Conservation (phyloP, 2,888 invertebrate genomes). For the Tetrapedia diversipes region DNA sequence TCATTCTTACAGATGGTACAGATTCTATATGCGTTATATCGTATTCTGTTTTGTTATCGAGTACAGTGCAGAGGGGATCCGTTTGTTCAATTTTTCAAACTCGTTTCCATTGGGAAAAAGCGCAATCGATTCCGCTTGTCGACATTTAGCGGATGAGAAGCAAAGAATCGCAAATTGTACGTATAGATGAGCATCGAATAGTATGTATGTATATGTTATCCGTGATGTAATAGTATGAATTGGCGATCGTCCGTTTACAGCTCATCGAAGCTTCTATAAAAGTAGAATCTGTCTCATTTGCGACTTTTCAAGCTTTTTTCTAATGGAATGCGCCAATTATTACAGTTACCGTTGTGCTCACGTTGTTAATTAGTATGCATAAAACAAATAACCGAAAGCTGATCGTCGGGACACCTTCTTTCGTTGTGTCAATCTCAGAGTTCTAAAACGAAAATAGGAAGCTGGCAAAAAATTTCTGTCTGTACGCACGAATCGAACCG, state of each 20-base stretch:
- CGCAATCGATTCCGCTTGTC: too few relatives aligned
- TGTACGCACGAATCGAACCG: slow-evolving; percentile 6
- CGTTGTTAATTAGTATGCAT: slow-evolving; percentile 53
- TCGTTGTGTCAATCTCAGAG: neutral
- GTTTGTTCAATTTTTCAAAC: too few relatives aligned
- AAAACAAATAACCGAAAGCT: slow-evolving; percentile 31
- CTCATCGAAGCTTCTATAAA: neutral
- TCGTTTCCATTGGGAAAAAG: too few relatives aligned
- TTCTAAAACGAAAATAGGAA: too few relatives aligned
- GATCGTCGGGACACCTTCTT: slow-evolving; percentile 29
- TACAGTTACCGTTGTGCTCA: slow-evolving; percentile 50
- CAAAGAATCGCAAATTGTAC: neutral
- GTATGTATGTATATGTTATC: too few relatives aligned
- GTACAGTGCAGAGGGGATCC: neutral
- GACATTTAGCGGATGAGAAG: neutral
- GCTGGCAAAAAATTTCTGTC: too few relatives aligned
- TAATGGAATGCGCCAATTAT: slow-evolving; percentile 45
- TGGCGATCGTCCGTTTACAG: neutral
- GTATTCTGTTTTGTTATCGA: neutral
- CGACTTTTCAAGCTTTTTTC: slow-evolving; percentile 17
- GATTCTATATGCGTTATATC: neutral
- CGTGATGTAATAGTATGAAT: too few relatives aligned
- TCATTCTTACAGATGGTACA: neutral
- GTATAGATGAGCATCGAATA: neutral
- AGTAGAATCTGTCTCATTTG: neutral